Conservation (phyloP, 2,797 vertebrate species). For the Myripristis jacobus region DNA sequence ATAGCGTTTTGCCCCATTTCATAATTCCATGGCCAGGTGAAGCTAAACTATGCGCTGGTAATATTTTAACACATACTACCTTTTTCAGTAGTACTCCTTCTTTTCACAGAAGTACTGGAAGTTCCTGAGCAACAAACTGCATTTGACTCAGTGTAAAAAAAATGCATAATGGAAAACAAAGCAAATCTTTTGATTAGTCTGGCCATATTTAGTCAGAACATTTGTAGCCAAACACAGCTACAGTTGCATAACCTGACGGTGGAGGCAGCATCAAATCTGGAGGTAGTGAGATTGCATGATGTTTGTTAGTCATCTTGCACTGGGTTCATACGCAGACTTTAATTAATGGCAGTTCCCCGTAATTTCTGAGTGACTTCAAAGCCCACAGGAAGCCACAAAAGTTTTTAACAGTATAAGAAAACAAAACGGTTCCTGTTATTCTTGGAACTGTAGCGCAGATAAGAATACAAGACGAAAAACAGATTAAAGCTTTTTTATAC, state of each 20-base stretch:
- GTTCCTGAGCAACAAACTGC: conserved; percentile 39
- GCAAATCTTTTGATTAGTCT: conserved; percentile 59
- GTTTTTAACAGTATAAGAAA: conserved; percentile 71
- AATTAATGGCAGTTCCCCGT: conserved; percentile 82
- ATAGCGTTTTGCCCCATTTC: background rate
- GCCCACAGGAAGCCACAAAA: conserved; percentile 73
- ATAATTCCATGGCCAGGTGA: conserved; percentile 19
- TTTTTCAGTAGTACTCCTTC: conserved; percentile 5
- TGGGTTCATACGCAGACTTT: conserved; percentile 72
- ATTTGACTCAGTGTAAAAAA: conserved; percentile 47
- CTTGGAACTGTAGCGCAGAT: conserved; percentile 50
- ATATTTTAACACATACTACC: conserved; percentile 13
- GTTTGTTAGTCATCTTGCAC: conserved; percentile 78
- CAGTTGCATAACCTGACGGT: conserved; percentile 68
- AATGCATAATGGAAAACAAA: conserved; percentile 73
- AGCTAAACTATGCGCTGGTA: conserved; percentile 7
- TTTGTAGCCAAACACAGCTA: conserved; percentile 60
- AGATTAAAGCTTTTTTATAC: conserved; percentile 41
- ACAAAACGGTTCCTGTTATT: conserved; percentile 73
- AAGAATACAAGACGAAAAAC: conserved; percentile 52
- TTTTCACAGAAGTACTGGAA: conserved; percentile 28
- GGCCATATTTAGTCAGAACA: conserved; percentile 56
- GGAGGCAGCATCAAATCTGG: conserved; percentile 70
- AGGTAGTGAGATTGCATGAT: conserved; percentile 65
- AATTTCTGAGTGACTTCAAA: conserved; percentile 84